Evolutionary conservation across 2,113 vertebrate genomes (phyloP).

Genomic region (Melanostigma gelatinosum): DNA sequence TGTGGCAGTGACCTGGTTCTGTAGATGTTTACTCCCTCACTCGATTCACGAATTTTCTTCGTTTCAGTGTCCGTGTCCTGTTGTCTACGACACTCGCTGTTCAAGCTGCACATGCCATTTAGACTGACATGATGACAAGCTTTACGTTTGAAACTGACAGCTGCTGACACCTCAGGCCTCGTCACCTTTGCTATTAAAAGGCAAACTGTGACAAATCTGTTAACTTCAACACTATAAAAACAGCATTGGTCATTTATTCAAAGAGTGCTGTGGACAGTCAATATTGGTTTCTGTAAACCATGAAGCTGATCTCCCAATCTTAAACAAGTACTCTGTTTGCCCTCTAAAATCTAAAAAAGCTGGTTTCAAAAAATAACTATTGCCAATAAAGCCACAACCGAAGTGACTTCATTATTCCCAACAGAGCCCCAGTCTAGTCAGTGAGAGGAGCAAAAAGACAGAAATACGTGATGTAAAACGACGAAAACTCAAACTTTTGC

Average conservation of each 20-base stretch:
- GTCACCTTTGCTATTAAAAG: slow-evolving; percentile 32
- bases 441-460: not conserved
- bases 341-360: not conserved
- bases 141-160: slow-evolving; percentile 31
- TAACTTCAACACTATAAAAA: not conserved
- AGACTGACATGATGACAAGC: slow-evolving; percentile 42
- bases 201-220: slow-evolving; percentile 24
- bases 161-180: slow-evolving; percentile 38
- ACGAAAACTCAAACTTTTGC: not conserved
- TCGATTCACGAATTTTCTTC: slow-evolving; percentile 3
- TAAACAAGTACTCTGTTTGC: not conserved
- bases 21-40: not conserved
- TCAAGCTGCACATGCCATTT: slow-evolving; percentile 44
- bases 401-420: not conserved
- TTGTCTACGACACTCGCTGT: slow-evolving; percentile 21
- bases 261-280: not conserved
- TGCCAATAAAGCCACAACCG: not conserved
- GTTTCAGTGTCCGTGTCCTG: slow-evolving; percentile 9
- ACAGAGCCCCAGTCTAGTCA: not conserved
- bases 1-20: not conserved
- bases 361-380: not conserved
- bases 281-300: not conserved
- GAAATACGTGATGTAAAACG: not conserved
- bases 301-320: not conserved
- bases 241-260: not conserved